phyloP scores from a whole-genome alignment of 2,113 vertebrate genomes.

The Balaenoptera acutorostrata region DNA sequence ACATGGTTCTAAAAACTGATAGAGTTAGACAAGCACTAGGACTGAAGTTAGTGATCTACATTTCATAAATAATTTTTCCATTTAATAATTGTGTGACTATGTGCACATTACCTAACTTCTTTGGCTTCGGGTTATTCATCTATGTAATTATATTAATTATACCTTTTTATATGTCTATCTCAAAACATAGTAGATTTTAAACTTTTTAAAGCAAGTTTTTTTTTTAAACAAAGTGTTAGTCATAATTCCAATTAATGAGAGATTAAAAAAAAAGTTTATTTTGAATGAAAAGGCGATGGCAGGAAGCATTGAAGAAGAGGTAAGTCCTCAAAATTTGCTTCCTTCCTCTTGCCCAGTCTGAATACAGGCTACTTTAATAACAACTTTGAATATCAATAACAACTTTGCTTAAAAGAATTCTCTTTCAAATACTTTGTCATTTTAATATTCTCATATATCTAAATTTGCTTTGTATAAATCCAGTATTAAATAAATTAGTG shows the following conservation, averaged over 20 bases:
- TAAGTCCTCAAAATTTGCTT: not conserved
- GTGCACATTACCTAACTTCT: not conserved
- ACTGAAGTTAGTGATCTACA: not conserved
- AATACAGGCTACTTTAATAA: not conserved
- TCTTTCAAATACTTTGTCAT: not conserved
- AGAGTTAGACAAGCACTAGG: not conserved
- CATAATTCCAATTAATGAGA: not conserved
- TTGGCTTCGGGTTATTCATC: not conserved
- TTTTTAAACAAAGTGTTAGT: not conserved
- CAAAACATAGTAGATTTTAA: not conserved
- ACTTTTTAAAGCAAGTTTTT: not conserved
- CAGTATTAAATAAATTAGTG: not conserved
- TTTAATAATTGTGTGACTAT: not conserved
- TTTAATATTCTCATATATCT: not conserved
- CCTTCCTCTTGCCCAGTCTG: rapidly evolving
- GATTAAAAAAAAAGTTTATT: not conserved
- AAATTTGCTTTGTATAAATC: not conserved
- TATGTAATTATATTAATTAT: not conserved
- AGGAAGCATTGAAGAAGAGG: not conserved
- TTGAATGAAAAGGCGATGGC: not conserved
- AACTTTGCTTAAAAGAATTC: not conserved
- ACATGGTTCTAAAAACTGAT: not conserved
- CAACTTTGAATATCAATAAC: not conserved
- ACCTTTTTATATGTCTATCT: not conserved
- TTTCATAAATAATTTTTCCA: not conserved